Evolutionary conservation across 2,888 invertebrate genomes (phyloP), one percentile per base, ranked within the genome.

Genomic region (Mythimna ferrago): DNA sequence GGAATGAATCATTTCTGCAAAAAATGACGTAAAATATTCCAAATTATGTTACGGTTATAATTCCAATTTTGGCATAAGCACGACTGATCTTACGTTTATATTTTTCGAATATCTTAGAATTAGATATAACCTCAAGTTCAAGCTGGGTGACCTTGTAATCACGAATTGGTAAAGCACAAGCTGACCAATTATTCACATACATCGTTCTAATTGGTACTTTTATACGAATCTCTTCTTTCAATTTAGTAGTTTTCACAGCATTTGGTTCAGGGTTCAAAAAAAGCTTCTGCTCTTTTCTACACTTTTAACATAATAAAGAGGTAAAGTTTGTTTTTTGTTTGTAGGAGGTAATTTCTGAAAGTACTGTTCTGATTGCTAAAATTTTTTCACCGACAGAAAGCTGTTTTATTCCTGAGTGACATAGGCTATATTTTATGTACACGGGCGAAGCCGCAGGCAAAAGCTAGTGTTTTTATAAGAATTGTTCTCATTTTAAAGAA

Each of bases 1-100:
- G 38, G 26, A 60, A 80, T 84, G 74, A 84, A 77, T 81, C 79
- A 83, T 75, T 63, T 60, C 54, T 14, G 61, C 70, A 81, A 83
- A 83, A 81, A 81, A 63, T 60, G 41, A 67, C 60, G 80, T 72
- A 56, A 74, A 76, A 79, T 62, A 76, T 79, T 71, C 26, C 54
- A 65, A 69, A 66, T 73, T 51, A 65, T 64, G 80, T 67, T 79
- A 79, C 61, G 79, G 75, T 73, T 67, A 73, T 78, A 81, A 79
- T 66, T 73, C 62, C 67, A 5, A 75, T 71, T 82, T 63, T 68
- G 64, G 57, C 10, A 71, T 64, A 70, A 53, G 63, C 81, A 81
- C 82, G 79, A 81, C 72, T 71, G 65, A 70, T 73, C n/a, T 62
- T 75, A 75, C 48, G 6, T 75, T 53, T 63, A 68, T 53, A 38